Evolutionary conservation across 2,797 vertebrate genomes (phyloP).

Genomic region (Thalassophryne amazonica): DNA sequence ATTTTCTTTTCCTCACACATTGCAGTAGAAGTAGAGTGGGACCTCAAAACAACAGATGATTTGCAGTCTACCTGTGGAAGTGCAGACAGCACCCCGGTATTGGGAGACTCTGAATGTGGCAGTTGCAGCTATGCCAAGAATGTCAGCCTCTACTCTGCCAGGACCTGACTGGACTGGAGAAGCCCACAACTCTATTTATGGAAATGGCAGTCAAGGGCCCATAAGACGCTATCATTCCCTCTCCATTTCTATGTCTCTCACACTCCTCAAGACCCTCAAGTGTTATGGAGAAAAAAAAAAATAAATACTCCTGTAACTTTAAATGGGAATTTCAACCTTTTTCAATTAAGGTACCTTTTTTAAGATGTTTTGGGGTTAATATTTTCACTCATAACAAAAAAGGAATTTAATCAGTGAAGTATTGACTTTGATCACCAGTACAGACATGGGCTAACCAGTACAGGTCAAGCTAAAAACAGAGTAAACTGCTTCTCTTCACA

Average conservation of each 20-base stretch:
- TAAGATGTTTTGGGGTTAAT: too few relatives aligned
- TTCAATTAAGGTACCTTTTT: too few relatives aligned
- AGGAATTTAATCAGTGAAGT: too few relatives aligned
- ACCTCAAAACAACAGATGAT: constrained; percentile 6
- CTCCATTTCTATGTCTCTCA: constrained; percentile 25
- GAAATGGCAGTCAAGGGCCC: constrained; percentile 69
- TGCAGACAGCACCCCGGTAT: constrained; percentile 25
- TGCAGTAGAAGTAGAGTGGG: constrained; percentile 4
- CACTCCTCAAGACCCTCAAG: constrained; percentile 9
- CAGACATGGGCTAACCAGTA: too few relatives aligned
- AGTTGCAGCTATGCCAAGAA: constrained; percentile 72
- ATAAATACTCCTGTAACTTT: too few relatives aligned
- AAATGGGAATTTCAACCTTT: too few relatives aligned
- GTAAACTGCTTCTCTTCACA: too few relatives aligned
- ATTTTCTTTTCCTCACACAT: constrained; percentile 30
- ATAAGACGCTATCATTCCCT: constrained; percentile 30
- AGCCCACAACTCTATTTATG: constrained; percentile 78
- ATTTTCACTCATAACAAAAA: too few relatives aligned
- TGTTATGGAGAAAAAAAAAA: too few relatives aligned
- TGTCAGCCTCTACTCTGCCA: constrained; percentile 66
- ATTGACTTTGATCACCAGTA: too few relatives aligned
- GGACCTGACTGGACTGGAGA: constrained; percentile 56
- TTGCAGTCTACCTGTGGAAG: constrained; percentile 66
- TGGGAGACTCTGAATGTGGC: constrained; percentile 60
- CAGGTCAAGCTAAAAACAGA: too few relatives aligned